Evolutionary conservation across 2,113 vertebrate genomes (phyloP).

Genomic region (Chitala chitala): DNA sequence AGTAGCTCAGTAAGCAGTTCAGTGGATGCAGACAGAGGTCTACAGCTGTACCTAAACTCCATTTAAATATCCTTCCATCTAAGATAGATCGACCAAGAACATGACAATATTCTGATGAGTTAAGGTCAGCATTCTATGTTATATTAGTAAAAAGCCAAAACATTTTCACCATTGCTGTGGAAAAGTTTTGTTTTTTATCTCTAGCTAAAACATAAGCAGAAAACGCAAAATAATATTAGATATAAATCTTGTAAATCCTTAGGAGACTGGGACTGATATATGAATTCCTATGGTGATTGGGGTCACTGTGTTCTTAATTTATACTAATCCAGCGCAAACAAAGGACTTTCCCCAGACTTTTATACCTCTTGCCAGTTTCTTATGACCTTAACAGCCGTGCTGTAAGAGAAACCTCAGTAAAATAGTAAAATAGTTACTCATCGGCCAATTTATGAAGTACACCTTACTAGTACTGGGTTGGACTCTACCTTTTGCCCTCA

Average conservation of each 20-base stretch:
- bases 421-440: too few species aligned
- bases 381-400: too few species aligned
- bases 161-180: neutral
- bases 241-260: neutral
- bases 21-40: neutral
- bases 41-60: neutral
- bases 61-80: neutral
- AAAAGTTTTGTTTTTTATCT: neutral
- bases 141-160: neutral
- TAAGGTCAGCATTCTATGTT: neutral
- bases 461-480: too few species aligned
- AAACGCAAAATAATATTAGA: slow-evolving; percentile 3
- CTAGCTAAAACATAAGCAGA: slow-evolving; percentile 3
- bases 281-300: slow-evolving; percentile 6
- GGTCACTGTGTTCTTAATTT: neutral
- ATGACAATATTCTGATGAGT: neutral
- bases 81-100: neutral
- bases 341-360: neutral
- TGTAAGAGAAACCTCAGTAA: too few species aligned
- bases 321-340: slow-evolving; percentile 15
- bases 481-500: too few species aligned
- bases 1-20: too few species aligned
- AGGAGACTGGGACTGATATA: neutral
- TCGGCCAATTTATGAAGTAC: too few species aligned
- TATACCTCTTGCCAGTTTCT: too few species aligned